A percentile compares a stretch with the other conserved stretches of the same genome.
Evolutionary conservation across 2,797 vertebrate genomes (phyloP).

Genomic region (Chloroceryle amazona): DNA sequence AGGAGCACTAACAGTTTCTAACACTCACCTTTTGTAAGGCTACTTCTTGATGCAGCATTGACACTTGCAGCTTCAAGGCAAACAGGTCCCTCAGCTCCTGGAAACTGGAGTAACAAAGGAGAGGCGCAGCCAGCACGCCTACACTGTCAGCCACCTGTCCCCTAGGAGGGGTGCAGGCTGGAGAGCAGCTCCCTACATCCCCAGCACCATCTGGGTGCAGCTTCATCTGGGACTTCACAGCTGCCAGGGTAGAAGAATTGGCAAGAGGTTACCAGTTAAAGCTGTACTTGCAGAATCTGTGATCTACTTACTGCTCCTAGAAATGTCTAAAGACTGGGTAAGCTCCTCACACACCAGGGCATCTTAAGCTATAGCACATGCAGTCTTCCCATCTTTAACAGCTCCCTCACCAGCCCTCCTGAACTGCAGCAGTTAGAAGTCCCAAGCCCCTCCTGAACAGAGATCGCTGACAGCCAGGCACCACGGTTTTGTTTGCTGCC

Average conservation of each 20-base stretch:
- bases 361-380: not conserved
- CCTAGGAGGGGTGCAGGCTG: not conserved
- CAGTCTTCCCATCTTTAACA: not conserved
- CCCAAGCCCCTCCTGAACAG: not conserved
- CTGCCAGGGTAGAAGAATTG: not conserved
- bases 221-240: conserved; percentile 13
- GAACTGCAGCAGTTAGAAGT: not conserved
- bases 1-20: not conserved
- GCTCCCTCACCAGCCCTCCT: not conserved
- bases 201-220: not conserved
- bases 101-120: conserved; percentile 76
- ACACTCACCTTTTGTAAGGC: conserved; percentile 80
- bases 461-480: not conserved
- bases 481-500: not conserved
- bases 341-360: not conserved
- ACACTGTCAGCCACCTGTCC: not conserved
- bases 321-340: not conserved
- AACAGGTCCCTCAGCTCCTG: conserved; percentile 78
- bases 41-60: conserved; percentile 75
- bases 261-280: not conserved
- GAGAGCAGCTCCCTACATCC: not conserved
- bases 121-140: not conserved
- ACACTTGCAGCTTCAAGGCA: conserved; percentile 68
- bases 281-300: not conserved
- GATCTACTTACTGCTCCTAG: not conserved